Percentiles rank a stretch among this genome's conserved stretches.
These are phyloP conservation scores for Drosophila pseudoananassae DNA, from an alignment of 1,140 invertebrate species.

Conservation along the genomic window DNA sequence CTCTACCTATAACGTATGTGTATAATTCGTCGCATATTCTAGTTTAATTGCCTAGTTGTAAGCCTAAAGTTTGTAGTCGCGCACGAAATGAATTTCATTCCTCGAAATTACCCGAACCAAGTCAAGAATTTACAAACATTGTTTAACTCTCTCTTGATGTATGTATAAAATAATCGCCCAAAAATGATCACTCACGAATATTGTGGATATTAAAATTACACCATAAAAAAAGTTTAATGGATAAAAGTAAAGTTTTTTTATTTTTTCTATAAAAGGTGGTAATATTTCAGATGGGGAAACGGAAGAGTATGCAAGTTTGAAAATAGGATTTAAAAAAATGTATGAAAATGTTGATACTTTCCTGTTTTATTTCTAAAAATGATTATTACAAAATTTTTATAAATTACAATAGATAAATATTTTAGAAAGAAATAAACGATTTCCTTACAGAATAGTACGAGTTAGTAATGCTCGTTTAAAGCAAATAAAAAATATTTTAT, in stretches of 20 bases:
- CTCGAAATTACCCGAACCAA: conserved; percentile 35
- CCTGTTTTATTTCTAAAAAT: too few species aligned
- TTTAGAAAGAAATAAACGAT: too few species aligned
- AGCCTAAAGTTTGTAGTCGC: conserved; percentile 54
- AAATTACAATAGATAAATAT: too few species aligned
- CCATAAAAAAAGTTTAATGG: conserved; percentile 35
- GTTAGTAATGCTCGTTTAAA: too few species aligned
- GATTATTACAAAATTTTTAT: too few species aligned
- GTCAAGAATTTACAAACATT: conserved; percentile 29
- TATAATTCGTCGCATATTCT: conserved; percentile 55
- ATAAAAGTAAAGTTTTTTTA: conserved; percentile 3
- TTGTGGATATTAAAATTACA: conserved; percentile 68
- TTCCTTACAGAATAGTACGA: too few species aligned
- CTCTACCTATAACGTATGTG: conserved; percentile 54
- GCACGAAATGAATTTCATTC: conserved; percentile 57
- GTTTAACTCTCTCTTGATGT: conserved; percentile 62
- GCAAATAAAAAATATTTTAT: too few species aligned
- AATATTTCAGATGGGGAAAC: not conserved
- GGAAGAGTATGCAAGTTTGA: too few species aligned
- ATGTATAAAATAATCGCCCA: conserved; percentile 50
- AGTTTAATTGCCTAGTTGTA: conserved; percentile 62
- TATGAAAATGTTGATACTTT: too few species aligned
- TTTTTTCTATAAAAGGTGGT: not conserved
- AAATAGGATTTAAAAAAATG: too few species aligned
- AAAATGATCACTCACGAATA: conserved; percentile 66